Percentiles rank a stretch among this genome's conserved stretches.
These are phyloP conservation scores for Molorchus minor DNA, from an alignment of 2,888 invertebrate species.

Conservation along the genomic window DNA sequence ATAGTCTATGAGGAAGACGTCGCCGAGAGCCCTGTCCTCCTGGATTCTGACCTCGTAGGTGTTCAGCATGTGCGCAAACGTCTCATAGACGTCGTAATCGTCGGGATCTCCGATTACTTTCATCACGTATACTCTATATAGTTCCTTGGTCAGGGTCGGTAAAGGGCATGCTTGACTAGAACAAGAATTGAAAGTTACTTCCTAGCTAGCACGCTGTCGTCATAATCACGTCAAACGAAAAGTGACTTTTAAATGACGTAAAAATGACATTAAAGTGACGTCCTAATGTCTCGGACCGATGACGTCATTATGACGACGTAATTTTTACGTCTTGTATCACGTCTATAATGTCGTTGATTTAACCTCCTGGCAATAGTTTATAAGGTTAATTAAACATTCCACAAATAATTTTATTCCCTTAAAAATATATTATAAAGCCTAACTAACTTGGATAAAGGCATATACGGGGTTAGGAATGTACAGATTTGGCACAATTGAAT, in stretches of 20 bases:
- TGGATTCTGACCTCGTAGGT: constrained; percentile 31
- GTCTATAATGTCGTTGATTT: not conserved
- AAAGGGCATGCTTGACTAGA: constrained; percentile 57
- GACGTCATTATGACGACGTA: not conserved
- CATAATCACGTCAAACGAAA: not conserved
- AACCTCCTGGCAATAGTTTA: not conserved
- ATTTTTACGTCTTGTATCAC: not conserved
- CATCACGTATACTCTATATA: constrained; percentile 50
- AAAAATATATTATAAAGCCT: not conserved
- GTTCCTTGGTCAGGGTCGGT: constrained; percentile 34
- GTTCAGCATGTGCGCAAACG: constrained; percentile 25
- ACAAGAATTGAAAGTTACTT: constrained; percentile 1
- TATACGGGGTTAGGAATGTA: no score
- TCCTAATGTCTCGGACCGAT: not conserved
- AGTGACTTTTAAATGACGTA: not conserved
- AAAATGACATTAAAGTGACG: not conserved
- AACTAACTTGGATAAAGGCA: not conserved
- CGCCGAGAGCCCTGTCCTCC: constrained; percentile 27
- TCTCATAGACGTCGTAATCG: constrained; percentile 55
- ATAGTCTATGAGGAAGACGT: constrained; percentile 30
- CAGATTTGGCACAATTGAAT: no score
- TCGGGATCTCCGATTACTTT: constrained; percentile 50
- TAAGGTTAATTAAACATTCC: not conserved
- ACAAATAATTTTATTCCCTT: not conserved
- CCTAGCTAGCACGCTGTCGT: not conserved